These are phyloP conservation scores for Rhabdomys dilectus DNA, from an alignment of 2,113 vertebrate genomes.

Conservation along the genomic window DNA sequence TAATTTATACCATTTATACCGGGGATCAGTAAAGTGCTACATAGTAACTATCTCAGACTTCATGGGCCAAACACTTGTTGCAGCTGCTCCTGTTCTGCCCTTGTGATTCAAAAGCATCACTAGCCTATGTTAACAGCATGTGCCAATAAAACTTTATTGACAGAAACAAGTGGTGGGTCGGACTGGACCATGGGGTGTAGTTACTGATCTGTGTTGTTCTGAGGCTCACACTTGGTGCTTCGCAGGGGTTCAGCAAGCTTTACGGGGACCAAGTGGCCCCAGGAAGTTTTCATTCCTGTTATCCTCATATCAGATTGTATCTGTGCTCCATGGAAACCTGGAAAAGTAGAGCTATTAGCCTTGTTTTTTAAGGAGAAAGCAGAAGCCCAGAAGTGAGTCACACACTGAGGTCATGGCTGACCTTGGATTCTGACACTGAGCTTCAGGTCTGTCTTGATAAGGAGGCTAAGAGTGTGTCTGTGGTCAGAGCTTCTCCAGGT, in stretches of 20 bases:
- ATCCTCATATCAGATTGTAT: too few relatives aligned
- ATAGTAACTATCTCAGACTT: neutral
- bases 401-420: neutral
- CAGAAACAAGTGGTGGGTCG: neutral
- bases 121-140: neutral
- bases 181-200: accelerated
- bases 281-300: neutral
- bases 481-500: neutral
- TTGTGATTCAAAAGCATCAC: neutral
- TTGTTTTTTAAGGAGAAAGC: neutral
- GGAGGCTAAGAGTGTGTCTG: neutral
- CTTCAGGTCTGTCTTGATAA: neutral
- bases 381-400: neutral
- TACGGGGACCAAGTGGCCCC: neutral
- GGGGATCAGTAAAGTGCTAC: neutral
- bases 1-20: neutral
- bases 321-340: neutral
- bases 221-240: neutral
- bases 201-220: neutral
- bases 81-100: neutral
- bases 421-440: neutral
- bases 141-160: conserved; percentile 65
- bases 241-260: neutral
- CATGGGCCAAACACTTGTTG: neutral
- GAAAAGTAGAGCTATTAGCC: neutral